These are phyloP conservation scores for Lypha dubia DNA, from an alignment of 2,888 invertebrate genomes.

Conservation along the genomic window DNA sequence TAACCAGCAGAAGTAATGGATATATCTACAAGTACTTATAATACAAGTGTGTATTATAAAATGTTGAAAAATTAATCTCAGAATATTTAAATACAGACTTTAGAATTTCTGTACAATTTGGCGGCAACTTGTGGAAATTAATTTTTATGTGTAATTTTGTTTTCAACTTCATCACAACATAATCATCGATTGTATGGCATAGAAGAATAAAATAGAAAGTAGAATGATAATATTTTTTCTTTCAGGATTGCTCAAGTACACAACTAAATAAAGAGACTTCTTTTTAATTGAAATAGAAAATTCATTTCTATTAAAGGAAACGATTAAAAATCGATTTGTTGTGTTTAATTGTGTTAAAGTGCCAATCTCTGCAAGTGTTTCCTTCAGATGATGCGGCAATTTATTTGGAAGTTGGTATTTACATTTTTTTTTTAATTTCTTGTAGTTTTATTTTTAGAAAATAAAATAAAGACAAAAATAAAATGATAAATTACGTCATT, in stretches of 20 bases:
- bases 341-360: slow-evolving; percentile 48
- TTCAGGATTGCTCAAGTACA: slow-evolving; percentile 58
- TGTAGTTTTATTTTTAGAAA: too few species aligned
- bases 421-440: too few species aligned
- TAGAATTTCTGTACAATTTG: slow-evolving; percentile 29
- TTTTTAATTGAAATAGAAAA: slow-evolving; percentile 56
- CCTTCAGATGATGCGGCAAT: background rate
- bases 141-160: slow-evolving; percentile 34
- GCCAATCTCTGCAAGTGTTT: slow-evolving; percentile 22
- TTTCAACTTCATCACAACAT: background rate
- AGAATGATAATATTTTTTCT: slow-evolving; percentile 52
- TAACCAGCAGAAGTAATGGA: too few species aligned
- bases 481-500: too few species aligned
- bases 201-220: slow-evolving; percentile 29
- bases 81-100: background rate
- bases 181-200: slow-evolving; percentile 4
- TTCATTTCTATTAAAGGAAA: slow-evolving; percentile 45
- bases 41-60: too few species aligned
- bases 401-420: background rate
- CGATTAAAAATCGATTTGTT: slow-evolving; percentile 55
- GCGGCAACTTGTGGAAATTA: slow-evolving; percentile 35
- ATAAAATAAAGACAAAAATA: too few species aligned
- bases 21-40: too few species aligned
- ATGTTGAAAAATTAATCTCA: too few species aligned
- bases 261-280: slow-evolving; percentile 51